A percentile compares a stretch with the other conserved stretches of the same genome.
phyloP scores from a whole-genome alignment of 2,113 vertebrate genomes.

The Rattus norvegicus region GRCr8 NC_086027.1:66527501-66528000 shows the following conservation, averaged over 20 bases:
- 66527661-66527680: slow-evolving; percentile 34
- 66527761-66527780: slow-evolving; percentile 12
- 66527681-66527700: slow-evolving; percentile 32
- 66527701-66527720: background rate
- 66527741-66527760: slow-evolving; percentile 41
- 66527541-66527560: slow-evolving; percentile 63
- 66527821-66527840: slow-evolving; percentile 7
- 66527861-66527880: slow-evolving; percentile 22
- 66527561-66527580: slow-evolving; percentile 55
- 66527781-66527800: background rate
- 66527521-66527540: background rate
- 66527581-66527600: slow-evolving; percentile 59
- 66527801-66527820: background rate
- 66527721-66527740: background rate
- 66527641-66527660: slow-evolving; percentile 48
- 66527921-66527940: background rate
- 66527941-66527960: no score
- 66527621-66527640: slow-evolving; percentile 53
- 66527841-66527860: slow-evolving; percentile 23
- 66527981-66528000: background rate
- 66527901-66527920: background rate
- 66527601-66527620: slow-evolving; percentile 41
- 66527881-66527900: background rate
- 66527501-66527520: background rate
- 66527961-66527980: background rate